phyloP scores from a whole-genome alignment of 2,797 vertebrate genomes.

The Masticophis lateralis region DNA sequence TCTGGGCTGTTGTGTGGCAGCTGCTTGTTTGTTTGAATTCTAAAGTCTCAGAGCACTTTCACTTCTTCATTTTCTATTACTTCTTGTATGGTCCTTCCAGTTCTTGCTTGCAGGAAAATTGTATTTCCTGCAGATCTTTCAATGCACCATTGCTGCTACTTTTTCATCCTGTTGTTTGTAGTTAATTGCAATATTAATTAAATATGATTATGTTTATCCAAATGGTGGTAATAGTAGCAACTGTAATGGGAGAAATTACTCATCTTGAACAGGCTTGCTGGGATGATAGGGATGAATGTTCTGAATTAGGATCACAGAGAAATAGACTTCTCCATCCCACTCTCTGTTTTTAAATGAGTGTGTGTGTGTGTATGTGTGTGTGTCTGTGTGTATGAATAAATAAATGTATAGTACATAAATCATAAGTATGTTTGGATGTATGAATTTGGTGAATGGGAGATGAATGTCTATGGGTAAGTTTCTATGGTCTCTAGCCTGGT shows the following conservation, averaged over 20 bases:
- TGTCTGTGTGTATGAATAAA: neutral
- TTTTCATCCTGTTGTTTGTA: neutral
- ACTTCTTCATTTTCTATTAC: neutral
- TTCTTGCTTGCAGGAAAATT: neutral
- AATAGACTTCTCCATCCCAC: neutral
- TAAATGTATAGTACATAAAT: neutral
- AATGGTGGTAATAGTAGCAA: neutral
- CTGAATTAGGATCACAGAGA: neutral
- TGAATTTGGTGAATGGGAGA: neutral
- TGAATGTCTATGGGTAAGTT: neutral
- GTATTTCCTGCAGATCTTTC: neutral
- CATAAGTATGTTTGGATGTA: neutral
- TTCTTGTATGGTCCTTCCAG: neutral
- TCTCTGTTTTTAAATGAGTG: neutral
- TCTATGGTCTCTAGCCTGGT: neutral
- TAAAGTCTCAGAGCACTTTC: neutral
- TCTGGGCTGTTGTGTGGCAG: neutral
- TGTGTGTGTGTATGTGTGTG: neutral
- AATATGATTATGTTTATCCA: neutral
- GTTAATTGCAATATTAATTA: neutral
- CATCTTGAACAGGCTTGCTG: neutral
- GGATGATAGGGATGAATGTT: neutral
- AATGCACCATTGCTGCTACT: neutral
- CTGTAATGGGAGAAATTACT: neutral
- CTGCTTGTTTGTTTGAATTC: neutral